Base-by-base conservation (phyloP, 64 coral and sea anemone genomes). In the Hydrozoanthus tunicans region DNA sequence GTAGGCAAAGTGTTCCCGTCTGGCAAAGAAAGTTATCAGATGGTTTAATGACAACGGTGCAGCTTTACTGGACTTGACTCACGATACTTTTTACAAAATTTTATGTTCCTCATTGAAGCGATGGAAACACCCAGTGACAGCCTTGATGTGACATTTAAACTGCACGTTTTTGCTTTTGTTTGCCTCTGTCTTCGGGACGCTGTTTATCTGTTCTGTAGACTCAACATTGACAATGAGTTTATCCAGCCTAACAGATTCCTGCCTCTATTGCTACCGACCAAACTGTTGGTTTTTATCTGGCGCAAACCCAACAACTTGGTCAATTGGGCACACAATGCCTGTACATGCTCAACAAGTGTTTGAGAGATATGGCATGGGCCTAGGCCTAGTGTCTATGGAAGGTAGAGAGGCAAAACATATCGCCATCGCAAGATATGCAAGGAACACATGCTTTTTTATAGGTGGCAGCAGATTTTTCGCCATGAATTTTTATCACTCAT, bases 41-140 rank as follows among this genome's bases (percentile, higher is more conserved):
- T 96, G 95, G 95, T 96, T 90, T 57, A 82, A 96, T 91, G 81
- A 93, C 12, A 96, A 75, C 0, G 64, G n/a, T 67, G 61, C 67
- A 68, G 88, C 26, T 20, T 79, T 14, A 91, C 93, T 51, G 93
- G 93, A 51, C 78, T 72, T 56, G 93, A 95, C 10, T 95, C 90
- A 10, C 82, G 82, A 11, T 12, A 69, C 63, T 91, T 95, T 92
- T 68, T 92, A 12, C 67, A 71, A 9, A 79, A 91, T 70, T 92
- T 95, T 80, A 91, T 95, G 93, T 95, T 51, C 7, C 64, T 95
- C n/a, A 81, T 95, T 89, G 27, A 64, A 77, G 84, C 76, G 0
- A 25, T 94, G 74, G 93, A 94, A 82, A 43, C 20, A 27, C n/a
- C 70, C 20, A 73, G 27, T 27, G 70, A 73, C 9, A 5, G 8